Evolutionary conservation across 2,797 vertebrate species (phyloP).

Genomic region (Brotula barbata): DNA sequence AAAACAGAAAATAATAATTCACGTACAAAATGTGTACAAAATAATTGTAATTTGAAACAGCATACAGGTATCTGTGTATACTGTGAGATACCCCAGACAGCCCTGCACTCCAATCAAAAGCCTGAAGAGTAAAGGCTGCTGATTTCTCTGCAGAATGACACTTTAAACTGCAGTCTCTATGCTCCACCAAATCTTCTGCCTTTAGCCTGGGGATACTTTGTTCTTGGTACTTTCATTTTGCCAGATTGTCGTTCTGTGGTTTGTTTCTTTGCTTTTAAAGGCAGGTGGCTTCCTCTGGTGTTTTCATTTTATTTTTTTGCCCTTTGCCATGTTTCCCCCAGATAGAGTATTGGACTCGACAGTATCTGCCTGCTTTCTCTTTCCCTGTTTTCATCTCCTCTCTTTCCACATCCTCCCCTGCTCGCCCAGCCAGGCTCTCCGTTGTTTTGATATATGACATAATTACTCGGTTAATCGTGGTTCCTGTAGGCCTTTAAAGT

Average conservation of each 20-base stretch:
- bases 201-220: slow-evolving; percentile 15
- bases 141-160: slow-evolving; percentile 26
- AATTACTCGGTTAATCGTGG: slow-evolving; percentile 65
- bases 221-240: slow-evolving; percentile 40
- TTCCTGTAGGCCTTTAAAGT: slow-evolving; percentile 36
- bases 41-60: not conserved
- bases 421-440: slow-evolving; percentile 18
- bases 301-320: not conserved
- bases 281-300: slow-evolving; percentile 4
- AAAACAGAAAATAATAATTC: not conserved
- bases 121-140: slow-evolving; percentile 3
- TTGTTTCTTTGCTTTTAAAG: slow-evolving; percentile 15
- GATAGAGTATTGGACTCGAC: too few species aligned
- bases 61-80: not conserved
- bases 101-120: slow-evolving; percentile 20
- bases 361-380: slow-evolving; percentile 14
- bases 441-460: slow-evolving; percentile 68
- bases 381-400: slow-evolving; percentile 39
- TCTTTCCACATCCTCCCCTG: slow-evolving; percentile 33
- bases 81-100: too few species aligned
- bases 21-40: not conserved
- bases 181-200: slow-evolving; percentile 33
- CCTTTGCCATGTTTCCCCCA: slow-evolving; percentile 7
- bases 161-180: slow-evolving; percentile 55
- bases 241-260: slow-evolving; percentile 22